Base-by-base conservation (phyloP, 2,888 invertebrate genomes). In the Drosophila cyrtoloma region DNA sequence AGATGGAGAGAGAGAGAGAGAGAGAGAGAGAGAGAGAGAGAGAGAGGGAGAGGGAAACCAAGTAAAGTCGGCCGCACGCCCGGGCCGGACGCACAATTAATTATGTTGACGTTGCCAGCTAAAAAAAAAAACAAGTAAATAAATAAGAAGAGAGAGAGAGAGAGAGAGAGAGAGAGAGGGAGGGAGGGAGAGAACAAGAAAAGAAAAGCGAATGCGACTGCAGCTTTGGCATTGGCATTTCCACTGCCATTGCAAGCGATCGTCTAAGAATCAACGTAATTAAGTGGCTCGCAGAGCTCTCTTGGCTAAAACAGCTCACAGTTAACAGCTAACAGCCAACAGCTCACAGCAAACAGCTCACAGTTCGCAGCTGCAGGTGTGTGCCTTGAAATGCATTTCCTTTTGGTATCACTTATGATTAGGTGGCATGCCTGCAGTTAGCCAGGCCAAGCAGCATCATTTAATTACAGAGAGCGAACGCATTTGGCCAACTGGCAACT, bases 341-440 rank as follows among this genome's bases (percentile, higher is more conserved):
- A 60, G 62, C 51, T 39, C 9, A 32, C n/a, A 50, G 51, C 32
- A 37, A 52, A 44, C 57, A 60, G 62, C 51, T 50, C 2, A 16
- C 58, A 47, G 44, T 51, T 52, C 1, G 32, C 51, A 53, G 70
- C 26, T 79, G 80, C 79, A 73, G 79, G 73, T 79, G 80, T 79
- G 80, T 72, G 50, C 86, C 65, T 76, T 68, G 81, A 84, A 68
- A 75, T 79, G 84, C 85, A 89, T 86, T 86, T 86, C 86, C 86
- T 86, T 86, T 86, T 86, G 85, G 89, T 86, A 86, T 89, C 86
- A 86, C 87, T 86, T 86, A 86, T 86, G 86, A 86, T 89, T 86
- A 89, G 86, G 89, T 86, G 89, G 86, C 85, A 86, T 84, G 85
- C 84, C 87, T 80, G 78, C 75, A 74, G 73, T 73, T 69, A 77